Base-by-base conservation (phyloP, 2,113 vertebrate species). In the Xiphophorus maculatus region DNA sequence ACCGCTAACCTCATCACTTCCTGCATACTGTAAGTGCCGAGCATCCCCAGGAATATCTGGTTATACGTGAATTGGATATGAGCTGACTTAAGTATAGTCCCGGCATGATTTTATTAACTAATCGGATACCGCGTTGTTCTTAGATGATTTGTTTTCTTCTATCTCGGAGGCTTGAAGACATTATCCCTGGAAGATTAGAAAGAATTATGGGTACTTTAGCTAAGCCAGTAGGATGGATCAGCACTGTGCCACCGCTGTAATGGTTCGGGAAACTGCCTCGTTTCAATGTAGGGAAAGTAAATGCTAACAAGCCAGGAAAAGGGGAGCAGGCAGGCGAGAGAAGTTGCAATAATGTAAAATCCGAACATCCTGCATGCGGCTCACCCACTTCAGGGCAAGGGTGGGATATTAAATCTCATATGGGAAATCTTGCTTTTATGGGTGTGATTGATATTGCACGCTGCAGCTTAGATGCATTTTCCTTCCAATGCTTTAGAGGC, bases 181-280 rank as follows among this genome's bases (percentile, higher is more conserved):
- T 92, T 90, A 91, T 89, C 88, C 84, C 87, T 82, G 81, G 74
- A 91, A 91, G 90, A 93, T 93, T 90, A 93, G 81, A 87, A 77
- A 87, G 90, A 90, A 92, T 92, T 92, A 89, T 84, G 84, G 83
- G 88, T 88, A 87, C 89, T 93, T 90, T 80, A 86, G 82, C 82
- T 83, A 83, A 90, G 89, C 90, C 88, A 79, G 85, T 89, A 87
- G 87, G 84, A 89, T 82, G 88, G 90, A 92, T 93, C 92, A 91
- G 75, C 73, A 83, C 82, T 90, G 71, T 86, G 86, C 80, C 88
- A 63, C 76, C 37, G 54, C 86, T 89, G 87, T 85, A 88, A 89
- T 77, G 88, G 75, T 78, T 69, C 25, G 70, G 78, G 69, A 82
- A 87, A 86, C 86, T 73, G 84, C 76, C 63, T 77, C 84, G 75